phyloP scores from a whole-genome alignment of 1,140 invertebrate species.

The Branchinecta lindahli region DNA sequence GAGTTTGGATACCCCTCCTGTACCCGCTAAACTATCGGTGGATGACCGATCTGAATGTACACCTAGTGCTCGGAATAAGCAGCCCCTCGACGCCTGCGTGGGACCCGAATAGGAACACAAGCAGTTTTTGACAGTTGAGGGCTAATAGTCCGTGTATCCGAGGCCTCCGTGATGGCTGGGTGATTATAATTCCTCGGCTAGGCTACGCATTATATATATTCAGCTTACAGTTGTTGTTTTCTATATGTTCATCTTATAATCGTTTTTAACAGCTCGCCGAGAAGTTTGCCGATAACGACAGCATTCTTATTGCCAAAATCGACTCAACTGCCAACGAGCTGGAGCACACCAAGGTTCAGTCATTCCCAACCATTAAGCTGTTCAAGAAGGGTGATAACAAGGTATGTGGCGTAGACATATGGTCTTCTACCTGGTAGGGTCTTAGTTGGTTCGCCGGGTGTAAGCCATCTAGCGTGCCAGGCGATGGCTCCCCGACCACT shows the following conservation, averaged over 20 bases:
- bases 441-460: no score
- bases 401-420: slow-evolving; percentile 35
- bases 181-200: neutral
- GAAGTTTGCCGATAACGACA: slow-evolving; percentile 67
- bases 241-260: neutral
- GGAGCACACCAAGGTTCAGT: slow-evolving; percentile 81
- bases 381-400: slow-evolving; percentile 85
- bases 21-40: no score
- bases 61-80: no score
- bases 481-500: no score
- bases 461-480: no score
- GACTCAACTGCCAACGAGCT: slow-evolving; percentile 95
- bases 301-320: slow-evolving; percentile 92
- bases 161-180: neutral
- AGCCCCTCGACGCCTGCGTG: no score
- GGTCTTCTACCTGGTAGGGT: no score
- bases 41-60: no score
- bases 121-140: no score
- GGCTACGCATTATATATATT: neutral
- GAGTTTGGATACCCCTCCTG: no score
- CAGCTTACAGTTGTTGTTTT: neutral
- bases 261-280: slow-evolving; percentile 46
- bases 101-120: no score
- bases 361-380: slow-evolving; percentile 92
- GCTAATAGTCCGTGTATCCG: no score